Percentiles rank a stretch among this genome's conserved stretches.
phyloP scores from a whole-genome alignment of 2,113 vertebrate species.

The Scolopax mira region DNA sequence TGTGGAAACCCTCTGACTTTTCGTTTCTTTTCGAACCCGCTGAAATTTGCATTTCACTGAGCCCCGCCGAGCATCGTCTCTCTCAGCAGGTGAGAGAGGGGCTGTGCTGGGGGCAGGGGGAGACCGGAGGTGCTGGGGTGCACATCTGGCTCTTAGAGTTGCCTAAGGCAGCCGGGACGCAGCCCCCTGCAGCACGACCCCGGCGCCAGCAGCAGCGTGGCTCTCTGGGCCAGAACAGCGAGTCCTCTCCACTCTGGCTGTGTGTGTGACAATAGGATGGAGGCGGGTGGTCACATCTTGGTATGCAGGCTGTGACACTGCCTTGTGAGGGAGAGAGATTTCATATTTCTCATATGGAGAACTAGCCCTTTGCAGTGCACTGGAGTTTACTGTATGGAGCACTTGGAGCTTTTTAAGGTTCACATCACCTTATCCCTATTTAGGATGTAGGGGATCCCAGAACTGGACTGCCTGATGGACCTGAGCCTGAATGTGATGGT shows the following conservation, averaged over 20 bases:
- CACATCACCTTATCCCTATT: accelerated
- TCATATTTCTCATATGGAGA: background rate
- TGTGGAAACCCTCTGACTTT: background rate
- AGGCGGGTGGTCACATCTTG: background rate
- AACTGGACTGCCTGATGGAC: background rate
- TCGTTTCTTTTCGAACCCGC: background rate
- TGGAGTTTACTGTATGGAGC: background rate
- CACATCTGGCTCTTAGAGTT: background rate
- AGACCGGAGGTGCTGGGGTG: background rate
- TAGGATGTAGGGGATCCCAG: background rate
- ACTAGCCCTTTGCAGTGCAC: too few species aligned
- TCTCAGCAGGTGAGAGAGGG: background rate
- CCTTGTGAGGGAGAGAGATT: background rate
- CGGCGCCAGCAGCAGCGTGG: background rate
- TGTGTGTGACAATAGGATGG: background rate
- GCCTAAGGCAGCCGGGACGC: background rate
- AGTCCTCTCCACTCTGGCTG: background rate
- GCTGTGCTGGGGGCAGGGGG: background rate
- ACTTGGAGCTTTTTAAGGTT: background rate
- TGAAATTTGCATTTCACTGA: background rate
- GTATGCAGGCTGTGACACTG: background rate
- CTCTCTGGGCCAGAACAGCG: background rate
- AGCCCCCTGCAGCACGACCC: background rate
- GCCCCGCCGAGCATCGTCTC: background rate
- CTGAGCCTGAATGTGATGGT: too few species aligned